These are phyloP conservation scores for Ophioninae sp. DNA, from an alignment of 2,888 invertebrate species.

Conservation along the genomic window DNA sequence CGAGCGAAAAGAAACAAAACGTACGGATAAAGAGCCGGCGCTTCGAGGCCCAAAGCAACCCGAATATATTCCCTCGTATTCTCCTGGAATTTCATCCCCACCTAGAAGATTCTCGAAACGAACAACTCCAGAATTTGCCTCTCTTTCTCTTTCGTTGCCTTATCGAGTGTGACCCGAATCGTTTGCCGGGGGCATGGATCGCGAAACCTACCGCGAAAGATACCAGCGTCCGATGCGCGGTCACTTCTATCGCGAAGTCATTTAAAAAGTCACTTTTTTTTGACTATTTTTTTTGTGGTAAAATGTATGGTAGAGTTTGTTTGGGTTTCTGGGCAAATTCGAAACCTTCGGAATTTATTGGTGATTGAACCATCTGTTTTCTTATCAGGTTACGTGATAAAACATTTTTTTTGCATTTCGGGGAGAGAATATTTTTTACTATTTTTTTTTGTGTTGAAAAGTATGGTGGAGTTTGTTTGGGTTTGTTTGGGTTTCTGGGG, in stretches of 20 bases:
- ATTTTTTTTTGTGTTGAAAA: too few species aligned
- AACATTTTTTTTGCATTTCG: too few species aligned
- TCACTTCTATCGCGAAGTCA: neutral
- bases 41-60: conserved; percentile 48
- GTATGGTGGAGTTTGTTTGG: too few species aligned
- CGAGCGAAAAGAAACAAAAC: neutral
- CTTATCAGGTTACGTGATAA: too few species aligned
- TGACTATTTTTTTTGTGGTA: too few species aligned
- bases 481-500: too few species aligned
- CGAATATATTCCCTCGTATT: conserved; percentile 20
- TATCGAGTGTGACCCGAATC: conserved; percentile 63
- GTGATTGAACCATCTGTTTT: too few species aligned
- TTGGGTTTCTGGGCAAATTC: too few species aligned
- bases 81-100: conserved; percentile 54
- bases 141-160: conserved; percentile 43
- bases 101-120: conserved; percentile 19
- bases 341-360: too few species aligned
- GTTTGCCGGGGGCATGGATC: conserved; percentile 38
- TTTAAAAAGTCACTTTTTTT: neutral
- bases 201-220: conserved; percentile 47
- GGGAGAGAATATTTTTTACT: too few species aligned
- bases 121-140: conserved; percentile 15
- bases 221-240: neutral
- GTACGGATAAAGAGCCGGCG: conserved; percentile 49
- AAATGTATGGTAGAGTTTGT: too few species aligned